These are phyloP conservation scores for Nephrotoma flavescens DNA, from an alignment of 2,888 invertebrate species.

Conservation along the genomic window DNA sequence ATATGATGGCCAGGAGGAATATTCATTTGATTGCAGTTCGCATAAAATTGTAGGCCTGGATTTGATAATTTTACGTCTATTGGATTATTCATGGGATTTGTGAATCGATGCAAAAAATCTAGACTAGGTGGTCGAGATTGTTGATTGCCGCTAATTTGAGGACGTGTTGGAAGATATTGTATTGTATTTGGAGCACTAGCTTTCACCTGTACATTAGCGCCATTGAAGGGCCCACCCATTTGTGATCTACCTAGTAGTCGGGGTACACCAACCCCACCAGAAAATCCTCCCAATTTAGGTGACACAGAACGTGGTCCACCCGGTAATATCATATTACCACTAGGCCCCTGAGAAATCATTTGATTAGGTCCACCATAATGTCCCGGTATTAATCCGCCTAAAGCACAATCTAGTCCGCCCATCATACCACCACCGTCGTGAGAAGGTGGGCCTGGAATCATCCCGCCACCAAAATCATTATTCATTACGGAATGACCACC, in stretches of 20 bases:
- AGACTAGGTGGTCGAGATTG: conserved; percentile 74
- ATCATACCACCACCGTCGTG: conserved; percentile 19
- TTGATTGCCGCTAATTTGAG: conserved; percentile 59
- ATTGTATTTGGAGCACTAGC: conserved; percentile 96
- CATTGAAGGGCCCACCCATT: conserved; percentile 46
- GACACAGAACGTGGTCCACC: conserved; percentile 38
- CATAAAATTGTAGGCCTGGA: conserved; percentile 23
- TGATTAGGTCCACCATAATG: conserved; percentile 15
- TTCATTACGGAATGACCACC: conserved; percentile 11
- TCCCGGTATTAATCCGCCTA: conserved; percentile 11
- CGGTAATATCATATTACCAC: conserved; percentile 34
- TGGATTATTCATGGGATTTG: conserved; percentile 50
- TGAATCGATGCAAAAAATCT: conserved; percentile 77
- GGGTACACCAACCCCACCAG: conserved; percentile 27
- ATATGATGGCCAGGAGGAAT: conserved; percentile 8
- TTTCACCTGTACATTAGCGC: conserved; percentile 74
- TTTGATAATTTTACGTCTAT: conserved; percentile 11
- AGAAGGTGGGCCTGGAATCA: conserved; percentile 32
- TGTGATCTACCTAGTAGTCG: conserved; percentile 52
- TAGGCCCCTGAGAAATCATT: conserved; percentile 19
- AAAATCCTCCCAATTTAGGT: conserved; percentile 46
- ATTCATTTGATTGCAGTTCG: conserved; percentile 26
- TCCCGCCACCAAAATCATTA: conserved; percentile 24
- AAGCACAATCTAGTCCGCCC: conserved; percentile 16
- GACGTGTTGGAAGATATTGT: conserved; percentile 90